Evolutionary conservation across 2,888 invertebrate species (phyloP).

Genomic region (Phymatocera aterrima): DNA sequence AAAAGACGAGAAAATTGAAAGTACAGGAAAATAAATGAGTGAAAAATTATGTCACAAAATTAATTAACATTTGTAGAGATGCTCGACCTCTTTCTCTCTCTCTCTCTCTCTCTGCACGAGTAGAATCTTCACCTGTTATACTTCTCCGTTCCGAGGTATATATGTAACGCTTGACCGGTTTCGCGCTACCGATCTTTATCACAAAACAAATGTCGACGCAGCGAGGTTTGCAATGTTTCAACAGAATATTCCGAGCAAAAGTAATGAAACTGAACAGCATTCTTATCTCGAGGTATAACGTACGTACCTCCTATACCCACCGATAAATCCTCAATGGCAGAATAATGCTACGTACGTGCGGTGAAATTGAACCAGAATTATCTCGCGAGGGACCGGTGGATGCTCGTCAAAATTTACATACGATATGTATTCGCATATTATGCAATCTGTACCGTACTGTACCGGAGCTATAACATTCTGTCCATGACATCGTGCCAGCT

Average conservation of each 20-base stretch:
- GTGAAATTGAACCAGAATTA: background rate
- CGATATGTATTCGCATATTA: background rate
- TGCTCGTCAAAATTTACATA: slow-evolving; percentile 25
- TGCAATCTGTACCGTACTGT: background rate
- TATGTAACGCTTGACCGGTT: too few species aligned
- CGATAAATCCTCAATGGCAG: too few species aligned
- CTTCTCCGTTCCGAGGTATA: too few species aligned
- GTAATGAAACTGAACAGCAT: too few species aligned
- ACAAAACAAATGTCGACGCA: too few species aligned
- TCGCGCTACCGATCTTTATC: too few species aligned
- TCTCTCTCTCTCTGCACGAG: too few species aligned
- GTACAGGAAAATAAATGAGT: background rate
- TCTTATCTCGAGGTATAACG: too few species aligned
- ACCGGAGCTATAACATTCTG: background rate
- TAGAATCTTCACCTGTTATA: too few species aligned
- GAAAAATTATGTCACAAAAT: background rate
- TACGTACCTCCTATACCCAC: too few species aligned
- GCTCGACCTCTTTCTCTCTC: background rate
- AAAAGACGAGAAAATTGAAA: background rate
- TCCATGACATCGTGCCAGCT: background rate
- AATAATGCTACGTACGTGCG: background rate
- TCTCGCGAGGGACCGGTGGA: background rate
- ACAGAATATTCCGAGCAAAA: too few species aligned
- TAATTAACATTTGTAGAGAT: background rate
- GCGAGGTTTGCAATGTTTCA: too few species aligned